phyloP scores from a whole-genome alignment of 2,888 invertebrate genomes.

The Malacosoma neustria region DNA sequence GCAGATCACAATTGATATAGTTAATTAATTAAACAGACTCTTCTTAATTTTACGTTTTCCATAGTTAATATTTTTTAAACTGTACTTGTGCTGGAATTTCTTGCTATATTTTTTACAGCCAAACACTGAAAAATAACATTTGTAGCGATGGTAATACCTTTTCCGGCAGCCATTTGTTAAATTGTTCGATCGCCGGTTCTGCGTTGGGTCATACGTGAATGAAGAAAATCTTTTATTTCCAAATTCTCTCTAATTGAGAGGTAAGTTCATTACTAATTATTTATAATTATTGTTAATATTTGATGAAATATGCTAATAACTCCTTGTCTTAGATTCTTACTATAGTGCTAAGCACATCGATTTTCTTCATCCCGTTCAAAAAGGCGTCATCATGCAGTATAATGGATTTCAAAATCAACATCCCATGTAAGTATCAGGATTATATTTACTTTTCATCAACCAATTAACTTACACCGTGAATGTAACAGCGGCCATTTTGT shows the following conservation, averaged over 20 bases:
- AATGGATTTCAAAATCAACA: constrained; percentile 71
- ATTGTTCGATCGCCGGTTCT: constrained; percentile 78
- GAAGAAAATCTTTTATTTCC: constrained; percentile 39
- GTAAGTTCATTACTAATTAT: constrained; percentile 30
- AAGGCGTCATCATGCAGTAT: constrained; percentile 60
- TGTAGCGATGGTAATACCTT: constrained; percentile 9
- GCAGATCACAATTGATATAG: no score
- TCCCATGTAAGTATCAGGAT: constrained; percentile 51
- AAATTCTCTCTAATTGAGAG: constrained; percentile 70
- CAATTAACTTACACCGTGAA: neutral
- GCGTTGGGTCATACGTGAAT: constrained; percentile 53
- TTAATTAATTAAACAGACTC: no score
- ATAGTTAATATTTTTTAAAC: no score
- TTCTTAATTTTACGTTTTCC: no score
- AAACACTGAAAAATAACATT: no score
- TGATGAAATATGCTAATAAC: constrained; percentile 6
- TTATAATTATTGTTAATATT: constrained; percentile 2
- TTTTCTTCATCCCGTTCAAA: constrained; percentile 1
- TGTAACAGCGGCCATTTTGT: constrained; percentile 67
- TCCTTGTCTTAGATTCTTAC: constrained; percentile 54
- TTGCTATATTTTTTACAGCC: no score
- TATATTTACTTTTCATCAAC: neutral
- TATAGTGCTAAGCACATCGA: constrained; percentile 28
- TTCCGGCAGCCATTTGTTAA: constrained; percentile 68
- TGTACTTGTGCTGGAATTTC: no score